Percentiles rank a stretch among this genome's conserved stretches.
These are phyloP conservation scores for Labia minor DNA, from an alignment of 2,888 invertebrate genomes.

Conservation along the genomic window DNA sequence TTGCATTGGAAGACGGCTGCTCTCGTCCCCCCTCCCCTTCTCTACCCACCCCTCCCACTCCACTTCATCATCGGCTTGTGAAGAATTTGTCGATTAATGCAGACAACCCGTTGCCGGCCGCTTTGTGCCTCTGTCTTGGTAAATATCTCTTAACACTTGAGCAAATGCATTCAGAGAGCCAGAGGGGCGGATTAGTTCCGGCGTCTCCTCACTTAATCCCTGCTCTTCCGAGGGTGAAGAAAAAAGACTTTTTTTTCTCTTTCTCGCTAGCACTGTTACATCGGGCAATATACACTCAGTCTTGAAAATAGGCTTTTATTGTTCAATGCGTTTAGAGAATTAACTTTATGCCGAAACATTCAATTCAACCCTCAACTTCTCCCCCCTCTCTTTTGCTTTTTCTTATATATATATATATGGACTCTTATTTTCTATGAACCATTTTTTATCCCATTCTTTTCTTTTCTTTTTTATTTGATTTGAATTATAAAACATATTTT, in stretches of 20 bases:
- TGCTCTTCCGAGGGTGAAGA: neutral
- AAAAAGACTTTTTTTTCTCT: neutral
- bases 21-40: neutral
- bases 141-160: constrained; percentile 13
- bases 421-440: too few species aligned
- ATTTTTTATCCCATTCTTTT: too few species aligned
- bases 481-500: too few species aligned
- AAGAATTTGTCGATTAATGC: neutral
- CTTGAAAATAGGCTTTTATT: neutral
- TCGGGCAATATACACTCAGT: neutral
- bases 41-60: neutral
- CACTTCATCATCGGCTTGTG: neutral
- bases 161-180: neutral
- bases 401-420: too few species aligned
- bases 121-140: neutral
- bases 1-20: neutral
- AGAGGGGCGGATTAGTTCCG: neutral
- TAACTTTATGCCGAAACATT: neutral
- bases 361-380: neutral
- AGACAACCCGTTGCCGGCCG: neutral
- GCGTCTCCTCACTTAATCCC: neutral
- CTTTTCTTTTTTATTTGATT: too few species aligned
- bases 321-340: constrained; percentile 6
- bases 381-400: too few species aligned
- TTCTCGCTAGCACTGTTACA: neutral